These are phyloP conservation scores for Masticophis lateralis DNA, from an alignment of 2,797 vertebrate species.

Conservation along the genomic window DNA sequence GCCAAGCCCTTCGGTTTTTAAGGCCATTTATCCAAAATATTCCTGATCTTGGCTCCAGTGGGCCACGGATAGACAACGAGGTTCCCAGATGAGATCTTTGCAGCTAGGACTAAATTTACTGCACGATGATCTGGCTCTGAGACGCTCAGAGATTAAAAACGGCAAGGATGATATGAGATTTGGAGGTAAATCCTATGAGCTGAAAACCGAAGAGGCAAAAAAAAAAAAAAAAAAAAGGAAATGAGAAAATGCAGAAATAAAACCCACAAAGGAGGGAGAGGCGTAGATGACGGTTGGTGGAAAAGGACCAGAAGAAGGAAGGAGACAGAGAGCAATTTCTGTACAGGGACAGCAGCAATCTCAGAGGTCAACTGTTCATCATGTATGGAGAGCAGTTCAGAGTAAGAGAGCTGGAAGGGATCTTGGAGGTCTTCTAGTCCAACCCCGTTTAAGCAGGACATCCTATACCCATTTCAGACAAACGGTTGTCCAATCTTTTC, in stretches of 20 bases:
- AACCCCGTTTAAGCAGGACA: no score
- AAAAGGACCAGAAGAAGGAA: not conserved
- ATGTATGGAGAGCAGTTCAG: fast-evolving
- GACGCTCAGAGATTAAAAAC: not conserved
- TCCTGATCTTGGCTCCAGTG: no score
- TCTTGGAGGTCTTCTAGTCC: no score
- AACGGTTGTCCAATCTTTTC: no score
- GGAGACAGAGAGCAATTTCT: not conserved
- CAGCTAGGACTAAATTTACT: no score
- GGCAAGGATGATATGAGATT: not conserved
- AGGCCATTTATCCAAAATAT: no score
- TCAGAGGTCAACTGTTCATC: no score
- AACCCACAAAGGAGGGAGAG: not conserved
- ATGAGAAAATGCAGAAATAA: not conserved
- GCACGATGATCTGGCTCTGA: not conserved
- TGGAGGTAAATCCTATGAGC: no score
- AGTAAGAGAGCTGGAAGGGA: no score
- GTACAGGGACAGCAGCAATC: fast-evolving
- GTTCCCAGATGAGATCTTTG: not conserved
- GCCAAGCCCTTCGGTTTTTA: not conserved
- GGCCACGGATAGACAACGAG: fast-evolving
- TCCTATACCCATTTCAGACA: no score
- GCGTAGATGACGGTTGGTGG: no score
- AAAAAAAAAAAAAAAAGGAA: no score
- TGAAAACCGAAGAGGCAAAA: not conserved